Evolutionary conservation across 2,113 vertebrate genomes (phyloP), one percentile per base, ranked within the genome.

Genomic region (Triplophysa rosa): DNA sequence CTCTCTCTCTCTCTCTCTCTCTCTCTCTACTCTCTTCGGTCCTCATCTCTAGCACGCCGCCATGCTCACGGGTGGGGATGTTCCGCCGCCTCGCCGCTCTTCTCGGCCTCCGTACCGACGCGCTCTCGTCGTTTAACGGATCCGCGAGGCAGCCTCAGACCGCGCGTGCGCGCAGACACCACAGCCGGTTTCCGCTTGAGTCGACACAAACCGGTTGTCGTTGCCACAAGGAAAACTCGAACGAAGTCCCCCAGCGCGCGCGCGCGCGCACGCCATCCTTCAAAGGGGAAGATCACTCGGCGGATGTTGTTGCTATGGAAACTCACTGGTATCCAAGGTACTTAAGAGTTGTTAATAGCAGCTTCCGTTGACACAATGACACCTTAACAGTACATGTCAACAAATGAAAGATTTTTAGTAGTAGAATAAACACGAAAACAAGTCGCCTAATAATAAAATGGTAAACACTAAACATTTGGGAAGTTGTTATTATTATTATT

Each of bases 11-110:
- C 37, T 40, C 37, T 40, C 37, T 40, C 40, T 42, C 8, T 42
- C 40, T 84, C 87, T 62, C 80, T 79, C 85, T 64, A 65, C 81
- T 80, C 86, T 83, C 81, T 68, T 72, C 64, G 72, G 79, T 49
- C 72, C 87, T 84, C 80, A 87, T 63, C 81, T 84, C 90, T 87
- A 33, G 80, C 62, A 82, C 86, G 87, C 86, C 89, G 92, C 91
- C 92, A 93, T 93, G 90, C 90, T 93, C 88, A 91, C 91, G 91
- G 92, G 90, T 87, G 91, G 91, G 91, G 91, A 92, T 88, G 89
- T 88, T 86, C 89, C 84, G 84, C 88, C 87, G 87, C 89, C 87
- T 89, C 85, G 85, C 88, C 84, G 78, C 86, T 86, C 88, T 84
- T 79, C 87, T 89, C 91, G 92, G 91, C 91, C 91, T 82, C 93